Conservation (phyloP, 2,888 invertebrate species). For the Sepioteuthis lessoniana region DNA sequence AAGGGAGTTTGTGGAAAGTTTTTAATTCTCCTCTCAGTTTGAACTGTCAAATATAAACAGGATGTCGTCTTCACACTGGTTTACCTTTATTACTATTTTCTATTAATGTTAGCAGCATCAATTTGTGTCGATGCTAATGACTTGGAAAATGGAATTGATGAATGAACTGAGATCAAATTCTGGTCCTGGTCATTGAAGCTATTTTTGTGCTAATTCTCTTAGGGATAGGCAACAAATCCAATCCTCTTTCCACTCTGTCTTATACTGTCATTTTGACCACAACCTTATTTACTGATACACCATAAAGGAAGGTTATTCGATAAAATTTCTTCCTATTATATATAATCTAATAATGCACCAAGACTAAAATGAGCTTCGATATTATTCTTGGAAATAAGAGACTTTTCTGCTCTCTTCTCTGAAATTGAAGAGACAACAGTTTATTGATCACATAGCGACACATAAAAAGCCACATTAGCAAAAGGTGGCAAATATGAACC, state of each 20-base stretch:
- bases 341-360: constrained; percentile 7
- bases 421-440: background rate
- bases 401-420: no score
- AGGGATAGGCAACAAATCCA: background rate
- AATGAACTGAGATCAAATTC: background rate
- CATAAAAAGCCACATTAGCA: background rate
- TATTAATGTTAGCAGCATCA: background rate
- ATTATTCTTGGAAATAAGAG: background rate
- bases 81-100: background rate
- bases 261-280: background rate
- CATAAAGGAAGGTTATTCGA: background rate
- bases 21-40: no score
- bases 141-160: background rate
- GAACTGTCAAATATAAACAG: background rate
- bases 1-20: no score
- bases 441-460: background rate
- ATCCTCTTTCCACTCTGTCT: background rate
- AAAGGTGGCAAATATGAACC: background rate
- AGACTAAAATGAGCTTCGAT: background rate
- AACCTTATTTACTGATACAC: background rate
- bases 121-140: background rate
- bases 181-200: background rate
- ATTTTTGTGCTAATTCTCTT: constrained; percentile 33
- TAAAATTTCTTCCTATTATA: background rate
- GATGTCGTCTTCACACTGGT: background rate